phyloP scores from a whole-genome alignment of 2,888 invertebrate species.

The Andrena hattorfiana region DNA sequence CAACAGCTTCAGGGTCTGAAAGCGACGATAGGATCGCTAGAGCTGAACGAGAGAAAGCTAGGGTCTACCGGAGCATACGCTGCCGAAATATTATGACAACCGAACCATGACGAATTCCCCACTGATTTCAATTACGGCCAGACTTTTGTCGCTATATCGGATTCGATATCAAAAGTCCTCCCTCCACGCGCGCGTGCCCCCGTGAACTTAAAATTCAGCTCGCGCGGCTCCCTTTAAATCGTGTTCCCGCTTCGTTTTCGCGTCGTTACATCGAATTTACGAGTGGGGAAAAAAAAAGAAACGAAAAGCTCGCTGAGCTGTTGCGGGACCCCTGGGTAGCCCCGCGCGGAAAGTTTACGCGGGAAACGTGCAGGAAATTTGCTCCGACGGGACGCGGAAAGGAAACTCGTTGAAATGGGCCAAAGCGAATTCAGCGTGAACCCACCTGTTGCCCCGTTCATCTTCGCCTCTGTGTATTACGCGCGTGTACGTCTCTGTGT shows the following conservation, averaged over 20 bases:
- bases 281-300: background rate
- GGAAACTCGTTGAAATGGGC: constrained; percentile 74
- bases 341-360: constrained; percentile 56
- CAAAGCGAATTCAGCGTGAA: constrained; percentile 76
- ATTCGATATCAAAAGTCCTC: background rate
- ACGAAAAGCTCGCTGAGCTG: constrained; percentile 16
- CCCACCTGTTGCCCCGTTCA: constrained; percentile 78
- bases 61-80: background rate
- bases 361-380: constrained; percentile 70
- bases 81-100: background rate
- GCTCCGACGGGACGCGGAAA: constrained; percentile 62
- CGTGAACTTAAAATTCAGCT: background rate
- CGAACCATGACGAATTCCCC: background rate
- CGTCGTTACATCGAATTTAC: constrained; percentile 28
- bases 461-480: constrained; percentile 45
- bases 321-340: background rate
- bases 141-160: background rate
- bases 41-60: background rate
- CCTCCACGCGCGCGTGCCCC: background rate
- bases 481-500: background rate
- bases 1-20: background rate
- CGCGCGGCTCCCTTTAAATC: background rate
- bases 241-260: background rate
- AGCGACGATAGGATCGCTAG: background rate
- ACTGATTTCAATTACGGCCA: background rate